Base-by-base conservation (phyloP, 2,888 invertebrate genomes). In the Arctia plantaginis region DNA sequence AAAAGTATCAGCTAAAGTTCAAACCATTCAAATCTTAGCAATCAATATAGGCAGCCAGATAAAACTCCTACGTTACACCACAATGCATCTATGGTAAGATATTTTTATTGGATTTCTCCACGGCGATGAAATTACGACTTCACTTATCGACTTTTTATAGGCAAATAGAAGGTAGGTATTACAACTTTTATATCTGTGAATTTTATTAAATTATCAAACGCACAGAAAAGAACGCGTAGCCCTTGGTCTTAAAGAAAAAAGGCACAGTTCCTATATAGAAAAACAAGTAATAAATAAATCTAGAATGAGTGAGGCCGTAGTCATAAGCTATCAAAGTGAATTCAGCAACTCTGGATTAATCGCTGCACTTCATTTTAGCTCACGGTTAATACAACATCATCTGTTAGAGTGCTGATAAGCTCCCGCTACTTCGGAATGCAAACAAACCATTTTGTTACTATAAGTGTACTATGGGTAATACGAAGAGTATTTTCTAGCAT, bases 331-430 rank as follows among this genome's bases (percentile, higher is more conserved):
- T n/a, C 59, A 59, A 27, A 15, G 3, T 27, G 15, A 62, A 59
- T n/a, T 59, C 12, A 6, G 27, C 4, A 59, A 59, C 13, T 27
- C 20, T 44, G 33, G 3, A n/a, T 44, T 47, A 15, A 39, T 39
- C 27, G 18, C 23, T 39, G 72, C 78, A 83, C 35, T 39, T 23
- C 23, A 35, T 66, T 66, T 66, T 71, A 72, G 30, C 69, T 75
- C 39, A 39, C n/a, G 35, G 39, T 12, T n/a, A 33, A 12, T 39
- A 78, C 1, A n/a, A 0, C 67, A 13, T 74, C 79, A 72, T 78
- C 79, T 75, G 7, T 69, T 71, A 70, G 39, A 66, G 65, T 27
- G 39, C 69, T 69, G 83, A 82, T 81, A 81, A 82, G 81, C 62
- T 66, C 27, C 23, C 13, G 13, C 23, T 33, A 47, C 39, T 44